Evolutionary conservation across 1,140 invertebrate species (phyloP).

Genomic region (Hypsibius dujardini): DNA sequence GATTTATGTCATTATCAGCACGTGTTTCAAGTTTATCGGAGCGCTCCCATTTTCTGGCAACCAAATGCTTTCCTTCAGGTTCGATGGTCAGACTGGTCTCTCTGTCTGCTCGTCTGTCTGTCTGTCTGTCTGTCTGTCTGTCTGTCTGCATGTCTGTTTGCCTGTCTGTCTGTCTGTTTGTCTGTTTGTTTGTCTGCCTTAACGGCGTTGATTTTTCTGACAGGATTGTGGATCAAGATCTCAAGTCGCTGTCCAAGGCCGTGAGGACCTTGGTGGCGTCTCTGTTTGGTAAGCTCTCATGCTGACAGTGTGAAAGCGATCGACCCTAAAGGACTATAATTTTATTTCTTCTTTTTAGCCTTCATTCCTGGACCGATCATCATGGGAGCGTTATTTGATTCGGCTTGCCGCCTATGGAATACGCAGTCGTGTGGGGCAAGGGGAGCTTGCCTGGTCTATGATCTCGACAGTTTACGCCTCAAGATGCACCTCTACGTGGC

Average conservation of each 20-base stretch:
- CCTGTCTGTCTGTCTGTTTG: too few relatives aligned
- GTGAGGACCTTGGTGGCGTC: conserved; percentile 12
- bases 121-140: too few relatives aligned
- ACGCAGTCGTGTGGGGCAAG: not conserved
- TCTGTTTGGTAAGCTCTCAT: conserved; percentile 13
- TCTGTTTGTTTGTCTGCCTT: too few relatives aligned
- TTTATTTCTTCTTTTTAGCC: not conserved
- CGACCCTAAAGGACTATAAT: not conserved
- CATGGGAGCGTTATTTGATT: conserved; percentile 7
- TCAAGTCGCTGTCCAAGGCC: not conserved
- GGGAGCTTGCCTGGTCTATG: conserved; percentile 12
- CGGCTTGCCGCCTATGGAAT: conserved; percentile 13
- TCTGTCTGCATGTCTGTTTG: too few relatives aligned
- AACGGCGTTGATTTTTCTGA: not conserved
- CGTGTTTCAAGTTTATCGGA: conserved; percentile 5
- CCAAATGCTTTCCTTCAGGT: conserved; percentile 15
- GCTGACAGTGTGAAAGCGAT: not conserved
- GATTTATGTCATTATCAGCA: conserved; percentile 8
- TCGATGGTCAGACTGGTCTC: not conserved
- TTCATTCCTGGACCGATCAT: conserved; percentile 16
- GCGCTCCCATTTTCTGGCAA: conserved; percentile 9
- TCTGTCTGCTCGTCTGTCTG: not conserved
- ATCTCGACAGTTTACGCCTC: conserved; percentile 14
- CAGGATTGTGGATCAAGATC: conserved; percentile 15
- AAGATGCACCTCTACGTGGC: conserved; percentile 7